Base-by-base conservation (phyloP, 2,113 vertebrate genomes). In the Gulo gulo region DNA sequence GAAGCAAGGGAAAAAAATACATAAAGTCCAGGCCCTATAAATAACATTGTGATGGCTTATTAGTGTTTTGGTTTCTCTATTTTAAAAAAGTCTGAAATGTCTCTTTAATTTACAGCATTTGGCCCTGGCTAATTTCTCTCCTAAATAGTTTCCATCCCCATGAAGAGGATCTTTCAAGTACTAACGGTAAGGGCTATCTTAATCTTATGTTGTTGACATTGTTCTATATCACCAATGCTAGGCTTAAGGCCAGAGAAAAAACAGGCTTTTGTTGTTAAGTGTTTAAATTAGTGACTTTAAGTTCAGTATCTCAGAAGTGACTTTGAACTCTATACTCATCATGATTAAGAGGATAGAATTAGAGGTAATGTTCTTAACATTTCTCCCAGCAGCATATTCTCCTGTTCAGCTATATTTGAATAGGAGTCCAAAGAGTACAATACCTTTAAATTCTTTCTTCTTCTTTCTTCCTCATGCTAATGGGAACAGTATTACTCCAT, bases 41-140 rank as follows among this genome's bases (percentile, higher is more conserved):
- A 21, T 50, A 39, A 7, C 65, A 57, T 84, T 96, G 83, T 94
- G 50, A 4, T 94, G 57, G 10, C 24, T 93, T 94, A 18, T 65
- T 91, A 80, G 34, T 63, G 4, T 97, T 97, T 45, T 69, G 21
- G 7, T 87, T 96, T 80, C 50, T 95, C 24, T 73, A 1, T 52
- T 59, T 94, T 65, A 84, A 67, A 47, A 65, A 91, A 86, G 45
- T 92, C 8, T 96, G 47, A 97, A 88, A 69, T 79, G 52, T 98
- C 91, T 98, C 74, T 95, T 97, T 98, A 63, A 90, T 97, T 98
- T 97, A 81, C 96, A 99, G 99, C 89, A 98, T 99, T 98, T 99
- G 99, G 99, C 99, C 99, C 31, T 99, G 99, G 99, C 98, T 99
- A 83, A 99, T 99, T 95, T 99, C 99, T 93, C 99, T 99, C 97